Evolutionary conservation across 2,888 invertebrate genomes (phyloP).

Genomic region (Cantharis nigra): DNA sequence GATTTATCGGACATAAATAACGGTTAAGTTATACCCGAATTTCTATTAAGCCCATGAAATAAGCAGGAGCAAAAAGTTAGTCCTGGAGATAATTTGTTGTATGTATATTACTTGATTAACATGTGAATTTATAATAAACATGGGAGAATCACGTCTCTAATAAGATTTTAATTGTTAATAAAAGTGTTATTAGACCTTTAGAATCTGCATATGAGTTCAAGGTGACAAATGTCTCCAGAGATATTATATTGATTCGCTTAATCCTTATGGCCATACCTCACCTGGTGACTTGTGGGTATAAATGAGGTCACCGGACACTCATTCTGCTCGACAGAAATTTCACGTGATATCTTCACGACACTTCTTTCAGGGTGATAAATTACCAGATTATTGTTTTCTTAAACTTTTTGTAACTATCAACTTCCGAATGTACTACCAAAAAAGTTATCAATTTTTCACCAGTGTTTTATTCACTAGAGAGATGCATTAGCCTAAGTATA

Average conservation of each 20-base stretch:
- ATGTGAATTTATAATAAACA: background rate
- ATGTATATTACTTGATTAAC: background rate
- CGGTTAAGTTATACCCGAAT: background rate
- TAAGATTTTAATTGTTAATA: slow-evolving; percentile 1
- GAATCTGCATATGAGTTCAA: slow-evolving; percentile 15
- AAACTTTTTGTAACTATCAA: background rate
- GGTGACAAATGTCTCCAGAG: slow-evolving; percentile 12
- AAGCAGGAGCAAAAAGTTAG: background rate
- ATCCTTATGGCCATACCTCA: slow-evolving; percentile 10
- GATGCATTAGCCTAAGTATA: background rate
- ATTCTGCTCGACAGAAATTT: background rate
- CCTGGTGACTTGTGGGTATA: slow-evolving; percentile 17
- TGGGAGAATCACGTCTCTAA: background rate
- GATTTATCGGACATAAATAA: background rate
- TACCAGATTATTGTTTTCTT: slow-evolving; percentile 7
- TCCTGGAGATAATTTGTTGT: background rate
- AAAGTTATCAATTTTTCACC: background rate
- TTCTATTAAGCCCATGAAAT: background rate
- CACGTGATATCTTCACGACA: slow-evolving; percentile 10
- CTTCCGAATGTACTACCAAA: background rate
- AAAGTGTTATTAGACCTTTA: background rate
- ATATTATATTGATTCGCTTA: slow-evolving; percentile 15
- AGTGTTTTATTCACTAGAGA: background rate
- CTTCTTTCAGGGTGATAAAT: slow-evolving; percentile 8
- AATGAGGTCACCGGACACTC: slow-evolving; percentile 18